Evolutionary conservation across 2,113 vertebrate genomes (phyloP).

Genomic region (Notarius lentiginosus): DNA sequence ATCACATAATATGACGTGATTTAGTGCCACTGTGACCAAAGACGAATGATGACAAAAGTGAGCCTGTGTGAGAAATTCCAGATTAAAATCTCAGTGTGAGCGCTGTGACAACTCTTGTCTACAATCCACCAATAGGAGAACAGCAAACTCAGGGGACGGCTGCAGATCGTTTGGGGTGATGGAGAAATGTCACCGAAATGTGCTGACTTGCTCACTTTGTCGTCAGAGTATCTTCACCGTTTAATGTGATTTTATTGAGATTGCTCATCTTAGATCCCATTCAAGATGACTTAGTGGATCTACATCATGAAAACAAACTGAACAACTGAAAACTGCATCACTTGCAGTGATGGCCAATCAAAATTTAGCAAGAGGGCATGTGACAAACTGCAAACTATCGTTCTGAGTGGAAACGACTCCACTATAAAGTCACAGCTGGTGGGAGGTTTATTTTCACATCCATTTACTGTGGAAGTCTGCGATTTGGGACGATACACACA

Average conservation of each 20-base stretch:
- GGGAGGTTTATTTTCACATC: neutral
- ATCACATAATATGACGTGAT: too few relatives aligned
- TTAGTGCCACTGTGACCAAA: too few relatives aligned
- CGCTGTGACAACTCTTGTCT: neutral
- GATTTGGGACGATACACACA: neutral
- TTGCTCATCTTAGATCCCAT: too few relatives aligned
- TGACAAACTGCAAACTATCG: too few relatives aligned
- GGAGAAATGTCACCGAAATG: neutral
- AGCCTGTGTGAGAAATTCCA: neutral
- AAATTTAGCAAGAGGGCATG: neutral
- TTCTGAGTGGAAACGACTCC: too few relatives aligned
- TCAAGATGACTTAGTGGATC: too few relatives aligned
- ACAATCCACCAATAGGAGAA: neutral
- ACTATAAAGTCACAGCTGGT: neutral
- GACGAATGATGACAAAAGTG: neutral
- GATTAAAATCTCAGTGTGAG: neutral
- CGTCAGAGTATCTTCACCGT: neutral
- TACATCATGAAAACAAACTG: too few relatives aligned
- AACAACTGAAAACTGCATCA: too few relatives aligned
- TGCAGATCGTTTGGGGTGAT: neutral
- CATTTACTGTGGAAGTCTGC: neutral
- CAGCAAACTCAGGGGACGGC: neutral
- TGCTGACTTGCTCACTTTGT: neutral
- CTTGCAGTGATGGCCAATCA: neutral
- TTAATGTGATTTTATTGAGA: neutral